Evolutionary conservation across 2,888 invertebrate genomes (phyloP), one percentile per base, ranked within the genome.

Genomic region (Elmis aenea): DNA sequence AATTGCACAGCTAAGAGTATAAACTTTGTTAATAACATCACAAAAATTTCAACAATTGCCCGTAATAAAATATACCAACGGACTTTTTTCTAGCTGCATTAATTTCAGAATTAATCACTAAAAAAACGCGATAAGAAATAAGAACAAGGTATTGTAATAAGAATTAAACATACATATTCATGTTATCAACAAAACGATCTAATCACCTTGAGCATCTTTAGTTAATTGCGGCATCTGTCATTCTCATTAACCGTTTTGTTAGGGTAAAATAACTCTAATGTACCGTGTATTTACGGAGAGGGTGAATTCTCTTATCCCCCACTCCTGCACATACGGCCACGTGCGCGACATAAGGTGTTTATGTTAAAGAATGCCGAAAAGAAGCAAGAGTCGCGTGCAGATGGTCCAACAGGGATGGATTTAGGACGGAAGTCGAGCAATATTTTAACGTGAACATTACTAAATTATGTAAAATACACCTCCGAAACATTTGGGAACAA

Each of bases 141-240:
- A 37, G 42, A 45, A 42, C 45, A 42, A 34, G 36, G 23, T 23
- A 26, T 33, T 38, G 42, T 48, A 51, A 50, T 46, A 51, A 53
- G 49, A 54, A 55, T 54, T 51, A 50, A 47, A 52, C 46, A 58
- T 59, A 57, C 57, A 59, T 61, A 58, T 61, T 58, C 59, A 58
- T 58, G 46, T 44, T 56, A 57, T 55, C 51, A 39, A 28, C 25
- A 42, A 29, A 31, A 37, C 45, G 42, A 60, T 59, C 61, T 62
- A 59, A 61, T 62, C 62, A 51, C 39, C 36, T 38, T 41, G 48
- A 48, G 46, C 57, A 58, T 59, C 58, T 58, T 47, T 27, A 38
- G 48, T 60, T 62, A 62, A 62, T 62, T 62, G 57, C 56, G 54
- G 57, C 62, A 62, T 62, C 62, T 62, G 61, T 59, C 61, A 59